A percentile compares a stretch with the other conserved stretches of the same genome.
Conservation (phyloP, 2,888 invertebrate genomes). For the Amphimallon solstitiale region DNA sequence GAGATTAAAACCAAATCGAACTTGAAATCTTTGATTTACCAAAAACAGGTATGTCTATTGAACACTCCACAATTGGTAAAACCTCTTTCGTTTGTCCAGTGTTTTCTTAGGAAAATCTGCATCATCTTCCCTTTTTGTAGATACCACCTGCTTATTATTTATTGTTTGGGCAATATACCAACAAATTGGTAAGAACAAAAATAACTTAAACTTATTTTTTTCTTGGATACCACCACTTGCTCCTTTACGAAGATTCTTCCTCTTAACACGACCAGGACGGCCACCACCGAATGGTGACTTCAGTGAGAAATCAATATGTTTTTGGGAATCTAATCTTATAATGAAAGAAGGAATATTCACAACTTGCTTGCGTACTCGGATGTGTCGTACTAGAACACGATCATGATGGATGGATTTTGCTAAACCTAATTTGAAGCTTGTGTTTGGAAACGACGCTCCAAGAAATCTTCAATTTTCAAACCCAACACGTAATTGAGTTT, state of each 20-base stretch:
- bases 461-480: conserved; percentile 98
- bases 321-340: conserved; percentile 96
- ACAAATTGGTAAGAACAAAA: conserved; percentile 2
- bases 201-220: no score
- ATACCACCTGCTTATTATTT: no score
- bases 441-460: conserved; percentile 98
- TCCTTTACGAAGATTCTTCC: conserved; percentile 97
- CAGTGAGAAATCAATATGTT: conserved; percentile 97
- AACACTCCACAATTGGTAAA: no score
- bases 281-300: conserved; percentile 99
- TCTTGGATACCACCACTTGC: conserved; percentile 82
- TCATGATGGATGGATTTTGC: conserved; percentile 99
- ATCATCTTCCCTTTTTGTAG: no score
- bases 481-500: conserved; percentile 99
- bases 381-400: conserved; percentile 97
- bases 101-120: no score
- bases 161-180: conserved; percentile 13
- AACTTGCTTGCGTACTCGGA: conserved; percentile 98
- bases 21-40: no score
- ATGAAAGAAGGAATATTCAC: conserved; percentile 98
- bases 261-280: conserved; percentile 98
- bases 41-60: no score
- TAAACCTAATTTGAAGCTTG: conserved; percentile 98
- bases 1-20: no score
- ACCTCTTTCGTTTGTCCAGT: no score